Base-by-base conservation (phyloP, 92 coral and sea anemone species). In the Umimayanthus chanpuru region DNA sequence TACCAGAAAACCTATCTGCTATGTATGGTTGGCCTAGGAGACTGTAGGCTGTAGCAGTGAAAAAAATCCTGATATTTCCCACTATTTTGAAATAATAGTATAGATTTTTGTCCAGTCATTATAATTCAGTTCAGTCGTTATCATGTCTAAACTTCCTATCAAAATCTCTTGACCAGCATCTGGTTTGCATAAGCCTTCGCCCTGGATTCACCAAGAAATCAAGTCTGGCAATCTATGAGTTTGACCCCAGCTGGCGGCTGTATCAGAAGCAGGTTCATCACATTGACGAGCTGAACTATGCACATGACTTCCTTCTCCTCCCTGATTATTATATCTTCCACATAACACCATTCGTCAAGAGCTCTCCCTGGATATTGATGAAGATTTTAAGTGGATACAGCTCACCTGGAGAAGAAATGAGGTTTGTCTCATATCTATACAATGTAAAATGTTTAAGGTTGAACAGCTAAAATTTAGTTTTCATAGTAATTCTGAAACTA, bases 271-370 rank as follows among this genome's bases (percentile, higher is more conserved):
- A 93, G 85, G 74, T 95, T 16, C 98, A 92, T 41, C 88, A 87
- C 80, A 93, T 95, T 23, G 86, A 91, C 20, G 98, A 93, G 8
- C 81, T 95, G 66, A 95, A 95, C 85, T 95, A 93, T 47, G 96
- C 89, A 5, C 98, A 95, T 29, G 98, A 95, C 89, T 95, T 95
- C 88, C 71, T 95, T 55, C 89, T 95, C 64, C 73, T 95, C 26
- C 96, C 96, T 11, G 93, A 95, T 71, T 95, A 93, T 82, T 95
- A 92, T 40, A 47, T 95, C 14, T 95, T 95, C 79, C 98, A 95
- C 85, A 93, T 95, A 86, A 93, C 98, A 4, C 98, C 98, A 15
- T 95, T 95, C 90, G 98, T 93, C 55, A 93, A 86, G 77, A 55
- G 85, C 38, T 77, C 94, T 0, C 77, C 86, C 91, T 89, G 88